These are phyloP conservation scores for Orchesellides sinensis DNA, from an alignment of 2,888 invertebrate genomes.

Conservation along the genomic window DNA sequence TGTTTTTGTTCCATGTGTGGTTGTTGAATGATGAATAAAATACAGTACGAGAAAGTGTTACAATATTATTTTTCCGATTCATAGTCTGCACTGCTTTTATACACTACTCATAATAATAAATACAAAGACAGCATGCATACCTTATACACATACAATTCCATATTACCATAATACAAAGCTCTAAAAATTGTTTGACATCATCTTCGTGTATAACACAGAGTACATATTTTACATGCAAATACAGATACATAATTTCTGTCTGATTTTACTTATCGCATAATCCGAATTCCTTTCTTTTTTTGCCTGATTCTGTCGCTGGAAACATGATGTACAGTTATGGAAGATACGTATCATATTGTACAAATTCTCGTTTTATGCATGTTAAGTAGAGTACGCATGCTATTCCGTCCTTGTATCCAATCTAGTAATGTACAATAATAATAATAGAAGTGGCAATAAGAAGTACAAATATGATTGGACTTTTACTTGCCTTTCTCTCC, in stretches of 20 bases:
- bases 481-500: neutral
- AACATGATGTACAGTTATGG: neutral
- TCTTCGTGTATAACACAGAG: neutral
- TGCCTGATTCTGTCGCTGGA: too few relatives aligned
- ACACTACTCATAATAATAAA: slow-evolving; percentile 23
- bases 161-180: too few relatives aligned
- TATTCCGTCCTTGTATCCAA: neutral
- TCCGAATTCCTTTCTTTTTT: neutral
- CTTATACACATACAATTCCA: too few relatives aligned
- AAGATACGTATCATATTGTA: slow-evolving; percentile 38
- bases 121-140: neutral
- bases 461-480: slow-evolving; percentile 12
- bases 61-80: slow-evolving; percentile 22
- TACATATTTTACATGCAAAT: too few relatives aligned
- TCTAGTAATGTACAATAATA: slow-evolving; percentile 14
- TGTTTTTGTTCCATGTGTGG: neutral
- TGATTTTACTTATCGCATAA: neutral
- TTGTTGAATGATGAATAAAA: slow-evolving; percentile 6
- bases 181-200: too few relatives aligned
- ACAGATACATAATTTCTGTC: slow-evolving; percentile 8
- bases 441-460: neutral
- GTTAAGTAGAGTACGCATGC: neutral
- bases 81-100: slow-evolving; percentile 1
- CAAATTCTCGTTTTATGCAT: slow-evolving; percentile 19
- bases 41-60: slow-evolving; percentile 19